Evolutionary conservation across 2,888 invertebrate species (phyloP), one percentile per base, ranked within the genome.

Genomic region (Scaptomyza caliginosa): DNA sequence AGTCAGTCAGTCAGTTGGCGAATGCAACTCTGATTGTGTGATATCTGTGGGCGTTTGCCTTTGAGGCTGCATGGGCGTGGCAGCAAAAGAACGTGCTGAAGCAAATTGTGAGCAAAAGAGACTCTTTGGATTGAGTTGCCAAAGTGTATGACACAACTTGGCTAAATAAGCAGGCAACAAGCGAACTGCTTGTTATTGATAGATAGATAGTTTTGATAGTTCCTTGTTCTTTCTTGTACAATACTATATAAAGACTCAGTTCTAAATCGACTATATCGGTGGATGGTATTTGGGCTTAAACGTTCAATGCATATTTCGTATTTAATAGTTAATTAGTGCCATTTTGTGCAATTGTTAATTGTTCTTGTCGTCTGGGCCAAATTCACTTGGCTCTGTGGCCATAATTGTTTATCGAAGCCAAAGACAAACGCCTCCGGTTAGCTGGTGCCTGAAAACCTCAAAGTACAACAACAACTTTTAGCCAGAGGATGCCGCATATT

Each of bases 1-100:
- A n/a, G n/a, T n/a, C n/a, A 83, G 84, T 77, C 70, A 78, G 81
- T 77, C 70, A 78, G 78, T 86, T 84, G 83, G 80, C 74, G 78
- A 83, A 67, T 78, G 69, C 68, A 71, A 55, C 63, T 23, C 57
- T 81, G 81, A 81, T 81, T 81, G 81, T 64, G 67, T 36, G 68
- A 65, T 67, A 70, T 63, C 70, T 60, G 43, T 43, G 54, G 42
- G 57, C 62, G 62, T 40, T 43, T 3, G 36, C 21, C 38, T 17
- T 16, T 19, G 11, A 23, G 36, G 36, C 19, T 16, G 2, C 5
- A 13, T 39, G 66, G 65, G 74, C 48, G 62, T 59, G 71, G 46
- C 63, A 38, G 17, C 21, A n/a, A 34, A 24, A 24, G 16, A 39
- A 26, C 54, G 30, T 21, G 28, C 50, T 45, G 52, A 55, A 24